Evolutionary conservation across 2,797 vertebrate species (phyloP).

Genomic region (Macropus fuliginosus): DNA sequence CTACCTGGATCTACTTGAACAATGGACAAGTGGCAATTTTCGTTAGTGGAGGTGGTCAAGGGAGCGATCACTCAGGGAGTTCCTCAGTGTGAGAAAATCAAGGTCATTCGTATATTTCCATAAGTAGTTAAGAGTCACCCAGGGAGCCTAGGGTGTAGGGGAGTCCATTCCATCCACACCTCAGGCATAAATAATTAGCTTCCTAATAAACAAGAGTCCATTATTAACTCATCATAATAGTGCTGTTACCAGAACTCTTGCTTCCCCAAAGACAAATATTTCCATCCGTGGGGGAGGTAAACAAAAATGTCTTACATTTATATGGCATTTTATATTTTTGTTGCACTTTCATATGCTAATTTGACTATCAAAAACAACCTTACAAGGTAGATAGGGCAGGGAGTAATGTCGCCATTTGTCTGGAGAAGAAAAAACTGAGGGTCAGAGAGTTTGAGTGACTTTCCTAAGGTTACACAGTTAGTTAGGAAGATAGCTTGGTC

Average conservation of each 20-base stretch:
- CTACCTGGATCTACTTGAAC: slow-evolving; percentile 21
- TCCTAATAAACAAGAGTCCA: neutral
- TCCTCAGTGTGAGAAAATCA: neutral
- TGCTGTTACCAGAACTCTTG: neutral
- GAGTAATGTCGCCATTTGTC: neutral
- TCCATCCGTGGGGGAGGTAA: neutral
- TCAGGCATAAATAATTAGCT: neutral
- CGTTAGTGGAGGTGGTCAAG: neutral
- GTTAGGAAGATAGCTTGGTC: neutral
- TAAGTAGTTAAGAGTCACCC: neutral
- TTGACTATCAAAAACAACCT: neutral
- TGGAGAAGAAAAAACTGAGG: neutral
- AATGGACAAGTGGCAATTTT: neutral
- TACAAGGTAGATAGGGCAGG: neutral
- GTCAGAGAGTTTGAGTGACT: neutral
- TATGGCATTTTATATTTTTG: neutral
- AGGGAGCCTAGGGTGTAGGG: neutral
- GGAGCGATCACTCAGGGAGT: neutral
- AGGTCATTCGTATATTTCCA: neutral
- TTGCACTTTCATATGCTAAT: neutral
- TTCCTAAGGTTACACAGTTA: neutral
- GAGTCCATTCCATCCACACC: neutral
- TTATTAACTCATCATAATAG: neutral
- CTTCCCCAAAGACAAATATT: neutral
- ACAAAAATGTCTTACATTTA: neutral